These are phyloP conservation scores for Spheniscus mendiculus DNA, from an alignment of 2,113 vertebrate genomes.

Conservation along the genomic window DNA sequence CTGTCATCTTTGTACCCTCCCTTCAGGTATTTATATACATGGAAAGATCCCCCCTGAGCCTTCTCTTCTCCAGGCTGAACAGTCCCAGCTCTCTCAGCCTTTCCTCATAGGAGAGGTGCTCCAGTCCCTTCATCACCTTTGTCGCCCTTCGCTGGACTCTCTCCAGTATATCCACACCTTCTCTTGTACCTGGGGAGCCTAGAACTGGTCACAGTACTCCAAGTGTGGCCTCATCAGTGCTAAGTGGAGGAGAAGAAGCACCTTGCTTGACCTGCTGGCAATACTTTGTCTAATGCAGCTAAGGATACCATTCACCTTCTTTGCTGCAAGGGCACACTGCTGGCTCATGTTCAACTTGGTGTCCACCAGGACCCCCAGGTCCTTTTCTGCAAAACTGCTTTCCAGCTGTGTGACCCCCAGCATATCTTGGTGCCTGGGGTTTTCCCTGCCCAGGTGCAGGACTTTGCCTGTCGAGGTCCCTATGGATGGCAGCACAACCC, in stretches of 20 bases:
- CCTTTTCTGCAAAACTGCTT: neutral
- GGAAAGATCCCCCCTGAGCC: neutral
- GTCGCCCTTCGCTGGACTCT: neutral
- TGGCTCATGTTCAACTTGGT: neutral
- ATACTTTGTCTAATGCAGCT: neutral
- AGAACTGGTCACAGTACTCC: neutral
- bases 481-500: neutral
- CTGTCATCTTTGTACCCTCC: neutral
- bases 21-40: neutral
- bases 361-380: neutral
- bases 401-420: neutral
- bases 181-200: neutral
- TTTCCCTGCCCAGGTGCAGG: neutral
- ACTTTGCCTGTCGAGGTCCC: neutral
- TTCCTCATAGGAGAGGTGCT: neutral
- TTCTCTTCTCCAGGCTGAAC: neutral
- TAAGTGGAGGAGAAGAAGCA: neutral
- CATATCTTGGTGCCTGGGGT: fast-evolving
- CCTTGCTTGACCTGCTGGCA: neutral
- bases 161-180: neutral
- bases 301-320: neutral
- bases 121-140: neutral
- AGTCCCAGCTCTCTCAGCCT: neutral
- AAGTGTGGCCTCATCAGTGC: neutral
- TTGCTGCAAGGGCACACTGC: neutral